phyloP scores from a whole-genome alignment of 2,888 invertebrate genomes.

The Eupelmus urozonus region DNA sequence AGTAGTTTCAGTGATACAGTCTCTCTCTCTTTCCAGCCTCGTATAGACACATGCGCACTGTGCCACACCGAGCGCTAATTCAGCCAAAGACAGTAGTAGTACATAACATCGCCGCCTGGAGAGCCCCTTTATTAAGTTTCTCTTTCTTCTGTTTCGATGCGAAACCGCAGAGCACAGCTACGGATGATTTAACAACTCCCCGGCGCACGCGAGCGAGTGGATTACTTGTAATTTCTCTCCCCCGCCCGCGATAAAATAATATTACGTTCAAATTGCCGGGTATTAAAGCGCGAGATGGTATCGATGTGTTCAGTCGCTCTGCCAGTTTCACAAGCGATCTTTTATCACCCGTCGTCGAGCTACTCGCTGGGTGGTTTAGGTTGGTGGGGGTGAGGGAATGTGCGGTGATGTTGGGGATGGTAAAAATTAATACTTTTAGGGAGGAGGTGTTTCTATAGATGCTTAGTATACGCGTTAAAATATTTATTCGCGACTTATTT shows the following conservation, averaged over 20 bases:
- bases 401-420: too few relatives aligned
- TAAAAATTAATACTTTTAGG: too few relatives aligned
- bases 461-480: too few relatives aligned
- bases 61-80: constrained; percentile 18
- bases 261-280: constrained; percentile 31
- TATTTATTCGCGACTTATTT: too few relatives aligned
- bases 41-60: background rate
- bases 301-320: constrained; percentile 11
- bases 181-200: constrained; percentile 49
- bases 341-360: too few relatives aligned
- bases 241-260: constrained; percentile 26
- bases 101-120: background rate
- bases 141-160: constrained; percentile 46
- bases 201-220: background rate
- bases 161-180: constrained; percentile 33
- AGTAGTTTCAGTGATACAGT: background rate
- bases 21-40: background rate
- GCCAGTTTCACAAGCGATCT: constrained; percentile 14
- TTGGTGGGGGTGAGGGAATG: too few relatives aligned
- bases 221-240: constrained; percentile 35
- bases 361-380: too few relatives aligned
- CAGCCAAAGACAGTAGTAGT: background rate
- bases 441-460: too few relatives aligned
- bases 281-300: background rate
- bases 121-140: constrained; percentile 55